Percentiles rank a stretch among this genome's conserved stretches.
These are phyloP conservation scores for Neomonachus schauinslandi DNA, from an alignment of 2,113 vertebrate species.

Conservation along the genomic window DNA sequence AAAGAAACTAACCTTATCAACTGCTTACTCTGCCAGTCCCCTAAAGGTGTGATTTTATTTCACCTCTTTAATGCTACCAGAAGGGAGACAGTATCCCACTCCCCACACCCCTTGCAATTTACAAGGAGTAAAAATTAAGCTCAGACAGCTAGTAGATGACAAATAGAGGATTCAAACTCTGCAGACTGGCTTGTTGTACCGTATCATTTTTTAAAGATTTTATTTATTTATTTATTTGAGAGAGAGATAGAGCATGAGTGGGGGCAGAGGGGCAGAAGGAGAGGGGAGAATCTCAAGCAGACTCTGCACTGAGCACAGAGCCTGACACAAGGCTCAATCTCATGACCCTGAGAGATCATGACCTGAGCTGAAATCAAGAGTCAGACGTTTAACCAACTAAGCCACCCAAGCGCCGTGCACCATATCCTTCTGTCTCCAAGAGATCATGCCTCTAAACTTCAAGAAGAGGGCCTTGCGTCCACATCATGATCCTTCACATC, in stretches of 20 bases:
- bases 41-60: not conserved
- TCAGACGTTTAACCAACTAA: not conserved
- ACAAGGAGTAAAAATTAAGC: not conserved
- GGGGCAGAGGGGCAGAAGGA: not conserved
- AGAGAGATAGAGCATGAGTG: not conserved
- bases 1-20: not conserved
- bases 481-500: rapidly evolving
- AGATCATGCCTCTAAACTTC: not conserved
- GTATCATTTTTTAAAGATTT: not conserved
- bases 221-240: not conserved
- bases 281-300: not conserved
- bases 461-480: not conserved
- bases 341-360: not conserved
- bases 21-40: not conserved
- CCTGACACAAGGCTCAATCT: not conserved
- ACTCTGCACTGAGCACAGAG: not conserved
- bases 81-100: not conserved
- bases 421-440: not conserved
- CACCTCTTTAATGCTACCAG: not conserved
- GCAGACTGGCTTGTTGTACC: not conserved
- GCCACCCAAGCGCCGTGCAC: rapidly evolving
- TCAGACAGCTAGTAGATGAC: not conserved
- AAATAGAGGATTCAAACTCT: not conserved
- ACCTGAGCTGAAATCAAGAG: not conserved
- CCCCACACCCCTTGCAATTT: not conserved